Base-by-base conservation (phyloP, 2,888 invertebrate species). In the Tinea trinotella region DNA sequence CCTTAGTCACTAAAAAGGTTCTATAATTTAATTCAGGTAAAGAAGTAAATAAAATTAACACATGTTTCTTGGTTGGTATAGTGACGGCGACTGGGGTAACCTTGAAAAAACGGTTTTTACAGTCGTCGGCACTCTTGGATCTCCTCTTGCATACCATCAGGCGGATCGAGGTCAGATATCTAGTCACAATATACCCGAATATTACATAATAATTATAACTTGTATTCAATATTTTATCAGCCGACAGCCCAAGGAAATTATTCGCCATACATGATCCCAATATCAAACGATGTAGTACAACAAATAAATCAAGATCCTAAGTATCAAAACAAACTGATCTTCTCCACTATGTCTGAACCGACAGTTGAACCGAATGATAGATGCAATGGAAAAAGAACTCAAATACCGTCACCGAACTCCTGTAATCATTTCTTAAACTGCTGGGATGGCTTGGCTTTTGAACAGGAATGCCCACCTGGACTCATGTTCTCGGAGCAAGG, bases 381-480 rank as follows among this genome's bases (percentile, higher is more conserved):
- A 0, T 89, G 89, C 56, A 63, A 76, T 22, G 76, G 80, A 7
- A 80, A 83, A 22, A 76, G 90, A 49, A 88, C 91, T 1, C 92
- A 91, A 65, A 90, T 91, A 59, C 88, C 90, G 0, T 89, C 89
- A 7, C 80, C 85, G 0, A 79, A 70, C 20, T 70, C 83, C 3
- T 92, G 92, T 63, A 87, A 87, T 40, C 89, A 87, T 61, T 92
- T 90, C 66, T 64, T 92, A 10, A 91, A 92, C 68, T 92, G 92
- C 66, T 92, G 92, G 92, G 91, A 92, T 60, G 91, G 90, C 0
- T 84, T 87, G 59, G 90, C 88, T 0, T 81, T 89, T 18, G 92
- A 92, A 61, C 89, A 91, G 66, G 85, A 88, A 15, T 92, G 92
- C 58, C 91, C 91, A 0, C 72, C 75, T 7, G 90, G 89, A 0